These are phyloP conservation scores for Calcarius ornatus DNA, from an alignment of 2,113 vertebrate species.

Conservation along the genomic window DNA sequence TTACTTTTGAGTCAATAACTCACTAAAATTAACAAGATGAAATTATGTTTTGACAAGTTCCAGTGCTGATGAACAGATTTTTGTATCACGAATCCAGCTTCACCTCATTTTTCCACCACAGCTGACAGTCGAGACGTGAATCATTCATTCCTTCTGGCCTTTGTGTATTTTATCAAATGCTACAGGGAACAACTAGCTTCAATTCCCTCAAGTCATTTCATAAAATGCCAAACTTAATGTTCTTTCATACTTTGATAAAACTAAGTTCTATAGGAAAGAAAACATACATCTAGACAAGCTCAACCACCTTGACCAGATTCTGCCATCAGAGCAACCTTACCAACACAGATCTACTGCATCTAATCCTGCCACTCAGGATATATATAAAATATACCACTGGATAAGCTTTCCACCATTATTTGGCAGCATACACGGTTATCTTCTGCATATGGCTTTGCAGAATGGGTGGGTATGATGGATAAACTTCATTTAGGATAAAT, in stretches of 20 bases:
- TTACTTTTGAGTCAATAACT: constrained; percentile 54
- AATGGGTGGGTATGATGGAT: background rate
- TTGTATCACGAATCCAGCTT: constrained; percentile 42
- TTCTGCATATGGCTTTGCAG: background rate
- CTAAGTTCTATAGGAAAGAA: background rate
- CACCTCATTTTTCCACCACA: constrained; percentile 22
- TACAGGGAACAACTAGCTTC: constrained; percentile 18
- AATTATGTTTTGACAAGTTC: constrained; percentile 66
- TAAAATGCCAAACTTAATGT: constrained; percentile 11
- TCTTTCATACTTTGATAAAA: constrained; percentile 17
- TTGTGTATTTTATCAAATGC: constrained; percentile 28
- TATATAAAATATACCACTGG: background rate
- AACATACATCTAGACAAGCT: background rate
- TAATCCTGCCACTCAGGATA: background rate
- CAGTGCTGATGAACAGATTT: constrained; percentile 51
- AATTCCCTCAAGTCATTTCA: background rate
- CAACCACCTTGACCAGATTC: background rate
- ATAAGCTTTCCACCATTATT: background rate
- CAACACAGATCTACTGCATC: background rate
- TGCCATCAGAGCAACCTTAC: background rate
- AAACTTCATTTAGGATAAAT: background rate
- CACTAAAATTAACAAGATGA: constrained; percentile 61
- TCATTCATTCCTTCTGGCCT: constrained; percentile 57
- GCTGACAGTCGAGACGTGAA: constrained; percentile 41
- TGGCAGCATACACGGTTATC: background rate